These are phyloP conservation scores for Radopholus similis DNA, from an alignment of 1,140 invertebrate genomes.

Conservation along the genomic window DNA sequence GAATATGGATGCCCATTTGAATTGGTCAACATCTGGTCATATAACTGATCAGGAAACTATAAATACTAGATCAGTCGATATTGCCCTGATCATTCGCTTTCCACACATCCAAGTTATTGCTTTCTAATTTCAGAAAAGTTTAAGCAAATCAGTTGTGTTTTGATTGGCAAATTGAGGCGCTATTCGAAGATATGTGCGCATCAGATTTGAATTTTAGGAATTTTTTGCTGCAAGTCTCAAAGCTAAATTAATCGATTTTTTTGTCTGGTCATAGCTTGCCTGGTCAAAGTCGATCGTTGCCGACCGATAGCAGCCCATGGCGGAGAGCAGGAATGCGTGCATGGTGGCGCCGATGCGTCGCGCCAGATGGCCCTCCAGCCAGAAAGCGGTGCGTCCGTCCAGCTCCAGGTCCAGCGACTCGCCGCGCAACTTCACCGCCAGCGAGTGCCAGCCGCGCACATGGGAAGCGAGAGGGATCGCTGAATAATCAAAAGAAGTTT, in stretches of 20 bases:
- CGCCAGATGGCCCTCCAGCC: slow-evolving; percentile 54
- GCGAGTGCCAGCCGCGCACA: slow-evolving; percentile 43
- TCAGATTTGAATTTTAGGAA: slow-evolving; percentile 38
- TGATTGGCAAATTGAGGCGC: too few species aligned
- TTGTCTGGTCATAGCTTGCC: too few species aligned
- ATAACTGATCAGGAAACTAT: not conserved
- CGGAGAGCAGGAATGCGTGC: slow-evolving; percentile 39
- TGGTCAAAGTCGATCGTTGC: slow-evolving; percentile 51
- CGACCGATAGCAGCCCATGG: slow-evolving; percentile 53
- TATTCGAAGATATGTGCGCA: too few species aligned
- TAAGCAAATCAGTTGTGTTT: too few species aligned
- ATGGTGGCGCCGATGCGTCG: slow-evolving; percentile 45
- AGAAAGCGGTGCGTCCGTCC: slow-evolving; percentile 53
- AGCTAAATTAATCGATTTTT: too few species aligned
- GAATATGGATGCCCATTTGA: not conserved
- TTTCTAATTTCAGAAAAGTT: too few species aligned
- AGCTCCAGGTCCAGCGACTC: slow-evolving; percentile 51
- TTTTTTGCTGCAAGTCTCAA: too few species aligned
- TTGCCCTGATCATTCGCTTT: slow-evolving; percentile 35
- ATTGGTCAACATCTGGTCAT: not conserved
- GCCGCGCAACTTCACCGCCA: slow-evolving; percentile 51
- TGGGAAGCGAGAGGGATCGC: not conserved
- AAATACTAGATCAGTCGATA: slow-evolving; percentile 8
- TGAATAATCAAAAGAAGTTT: not conserved
- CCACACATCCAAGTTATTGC: too few species aligned